Percentiles rank a stretch among this genome's conserved stretches.
Evolutionary conservation across 2,888 invertebrate species (phyloP).

Genomic region (Dryomyza anilis): DNA sequence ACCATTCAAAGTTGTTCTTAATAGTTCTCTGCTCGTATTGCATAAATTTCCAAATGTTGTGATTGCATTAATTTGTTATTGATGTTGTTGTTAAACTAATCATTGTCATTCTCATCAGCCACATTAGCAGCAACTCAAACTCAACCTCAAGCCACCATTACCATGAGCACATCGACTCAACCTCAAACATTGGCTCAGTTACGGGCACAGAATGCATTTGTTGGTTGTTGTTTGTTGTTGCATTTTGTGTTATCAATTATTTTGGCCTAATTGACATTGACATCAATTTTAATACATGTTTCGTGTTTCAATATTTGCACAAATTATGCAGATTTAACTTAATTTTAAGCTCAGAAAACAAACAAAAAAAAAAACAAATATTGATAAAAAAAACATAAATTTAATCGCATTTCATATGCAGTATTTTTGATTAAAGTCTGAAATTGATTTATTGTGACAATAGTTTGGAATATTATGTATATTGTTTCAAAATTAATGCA

Average conservation of each 20-base stretch:
- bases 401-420: too few species aligned
- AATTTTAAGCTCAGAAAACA: conserved; percentile 5
- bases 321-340: conserved; percentile 31
- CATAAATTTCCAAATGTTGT: neutral
- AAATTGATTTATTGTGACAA: too few species aligned
- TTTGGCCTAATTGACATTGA: conserved; percentile 11
- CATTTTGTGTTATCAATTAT: conserved; percentile 9
- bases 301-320: conserved; percentile 10
- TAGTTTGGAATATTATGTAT: too few species aligned
- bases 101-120: neutral
- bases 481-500: too few species aligned
- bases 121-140: neutral
- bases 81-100: conserved; percentile 8
- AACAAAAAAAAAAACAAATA: too few species aligned
- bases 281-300: conserved; percentile 15
- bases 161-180: neutral
- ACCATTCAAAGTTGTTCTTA: neutral
- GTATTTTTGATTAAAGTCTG: too few species aligned
- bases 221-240: neutral
- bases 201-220: too few species aligned
- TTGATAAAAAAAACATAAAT: too few species aligned
- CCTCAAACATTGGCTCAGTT: too few species aligned
- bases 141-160: neutral
- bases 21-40: neutral
- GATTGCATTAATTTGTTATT: conserved; percentile 6